These are phyloP conservation scores for Perca flavescens DNA, from an alignment of 2,113 vertebrate genomes.

Conservation along the genomic window DNA sequence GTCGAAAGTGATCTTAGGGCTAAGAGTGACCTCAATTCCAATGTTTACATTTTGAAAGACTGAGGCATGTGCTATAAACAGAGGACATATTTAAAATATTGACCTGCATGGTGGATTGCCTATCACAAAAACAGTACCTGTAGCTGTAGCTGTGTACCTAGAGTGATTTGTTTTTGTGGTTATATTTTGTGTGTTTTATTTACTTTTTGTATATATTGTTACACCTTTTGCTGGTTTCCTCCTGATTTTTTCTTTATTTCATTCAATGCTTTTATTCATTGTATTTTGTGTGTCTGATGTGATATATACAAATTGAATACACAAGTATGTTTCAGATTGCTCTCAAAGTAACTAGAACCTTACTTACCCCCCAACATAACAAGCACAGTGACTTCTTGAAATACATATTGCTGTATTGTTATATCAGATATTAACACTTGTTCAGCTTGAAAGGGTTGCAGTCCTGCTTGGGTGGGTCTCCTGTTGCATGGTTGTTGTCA, in stretches of 20 bases:
- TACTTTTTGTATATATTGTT: neutral
- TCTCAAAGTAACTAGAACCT: neutral
- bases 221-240: neutral
- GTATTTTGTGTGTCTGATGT: neutral
- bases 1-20: neutral
- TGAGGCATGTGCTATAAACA: neutral
- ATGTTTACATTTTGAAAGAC: neutral
- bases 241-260: neutral
- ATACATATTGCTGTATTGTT: neutral
- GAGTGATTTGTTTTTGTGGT: neutral
- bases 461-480: constrained; percentile 36
- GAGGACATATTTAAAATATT: neutral
- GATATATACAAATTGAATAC: neutral
- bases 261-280: neutral
- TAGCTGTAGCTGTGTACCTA: neutral
- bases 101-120: neutral
- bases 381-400: neutral
- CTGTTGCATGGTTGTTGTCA: constrained; percentile 31
- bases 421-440: neutral
- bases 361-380: neutral
- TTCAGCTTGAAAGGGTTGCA: neutral
- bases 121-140: neutral
- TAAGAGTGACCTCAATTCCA: neutral
- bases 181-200: neutral
- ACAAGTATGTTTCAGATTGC: neutral